Evolutionary conservation across 2,113 vertebrate species (phyloP).

Genomic region (Laticauda colubrina): DNA sequence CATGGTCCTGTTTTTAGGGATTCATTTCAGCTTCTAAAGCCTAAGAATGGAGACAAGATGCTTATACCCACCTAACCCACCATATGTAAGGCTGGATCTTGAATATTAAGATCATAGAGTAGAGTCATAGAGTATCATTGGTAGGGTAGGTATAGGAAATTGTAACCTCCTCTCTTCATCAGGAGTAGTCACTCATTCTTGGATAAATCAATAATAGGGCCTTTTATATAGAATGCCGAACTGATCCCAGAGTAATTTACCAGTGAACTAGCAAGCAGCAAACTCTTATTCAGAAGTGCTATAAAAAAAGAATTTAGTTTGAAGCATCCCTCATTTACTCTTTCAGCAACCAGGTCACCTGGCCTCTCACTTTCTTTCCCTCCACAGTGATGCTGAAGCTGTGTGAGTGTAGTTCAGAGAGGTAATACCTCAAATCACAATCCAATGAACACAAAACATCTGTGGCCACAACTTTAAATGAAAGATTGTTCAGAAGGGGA

Average conservation of each 20-base stretch:
- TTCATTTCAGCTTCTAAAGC: background rate
- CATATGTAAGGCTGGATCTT: background rate
- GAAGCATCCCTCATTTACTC: background rate
- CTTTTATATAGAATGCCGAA: background rate
- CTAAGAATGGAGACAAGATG: background rate
- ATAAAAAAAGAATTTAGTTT: background rate
- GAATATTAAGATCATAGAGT: background rate
- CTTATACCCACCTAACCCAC: background rate
- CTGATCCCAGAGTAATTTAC: background rate
- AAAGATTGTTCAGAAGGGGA: background rate
- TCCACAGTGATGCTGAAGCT: background rate
- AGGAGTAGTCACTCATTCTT: background rate
- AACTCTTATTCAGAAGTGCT: background rate
- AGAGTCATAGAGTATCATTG: no score
- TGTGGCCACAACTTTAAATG: background rate
- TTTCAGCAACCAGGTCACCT: background rate
- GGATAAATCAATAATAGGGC: background rate
- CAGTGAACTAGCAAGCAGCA: background rate
- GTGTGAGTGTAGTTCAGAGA: background rate
- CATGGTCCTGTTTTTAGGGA: background rate
- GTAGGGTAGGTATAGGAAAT: background rate
- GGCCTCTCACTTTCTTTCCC: background rate
- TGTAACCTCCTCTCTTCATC: background rate
- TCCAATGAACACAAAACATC: background rate
- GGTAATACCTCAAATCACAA: constrained; percentile 7